Evolutionary conservation across 1,140 invertebrate species (phyloP).

Genomic region (Leptinotarsa defecta): DNA sequence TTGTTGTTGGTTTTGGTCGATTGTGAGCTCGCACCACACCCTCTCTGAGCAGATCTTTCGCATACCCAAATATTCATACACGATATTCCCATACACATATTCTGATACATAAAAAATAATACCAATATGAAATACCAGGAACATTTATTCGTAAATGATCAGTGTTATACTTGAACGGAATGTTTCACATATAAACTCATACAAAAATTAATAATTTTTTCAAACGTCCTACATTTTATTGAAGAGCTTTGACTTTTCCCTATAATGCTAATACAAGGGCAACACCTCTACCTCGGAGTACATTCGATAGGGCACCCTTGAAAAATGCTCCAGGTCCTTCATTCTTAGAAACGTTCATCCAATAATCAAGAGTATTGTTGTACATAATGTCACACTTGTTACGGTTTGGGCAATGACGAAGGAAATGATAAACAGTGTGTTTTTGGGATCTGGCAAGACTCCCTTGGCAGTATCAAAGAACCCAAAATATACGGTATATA

Average conservation of each 20-base stretch:
- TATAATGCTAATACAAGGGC: constrained; percentile 79
- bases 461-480: constrained; percentile 90
- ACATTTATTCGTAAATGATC: too few relatives aligned
- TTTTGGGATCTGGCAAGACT: constrained; percentile 81
- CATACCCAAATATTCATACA: too few relatives aligned
- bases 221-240: not conserved
- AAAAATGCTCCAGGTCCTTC: constrained; percentile 74
- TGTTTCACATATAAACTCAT: not conserved
- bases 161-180: too few relatives aligned
- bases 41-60: too few relatives aligned
- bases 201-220: constrained; percentile 4
- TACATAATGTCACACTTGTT: constrained; percentile 66
- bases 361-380: constrained; percentile 48
- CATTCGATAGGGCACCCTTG: constrained; percentile 81
- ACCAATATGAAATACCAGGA: too few relatives aligned
- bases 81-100: too few relatives aligned
- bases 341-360: constrained; percentile 43
- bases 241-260: constrained; percentile 73
- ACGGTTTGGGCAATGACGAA: constrained; percentile 77
- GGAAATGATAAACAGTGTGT: constrained; percentile 75
- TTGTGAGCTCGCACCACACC: too few relatives aligned
- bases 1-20: too few relatives aligned
- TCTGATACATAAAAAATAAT: too few relatives aligned
- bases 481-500: constrained; percentile 87
- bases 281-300: constrained; percentile 77